Base-by-base conservation (phyloP, 2,888 invertebrate species). In the Lymantria monacha region DNA sequence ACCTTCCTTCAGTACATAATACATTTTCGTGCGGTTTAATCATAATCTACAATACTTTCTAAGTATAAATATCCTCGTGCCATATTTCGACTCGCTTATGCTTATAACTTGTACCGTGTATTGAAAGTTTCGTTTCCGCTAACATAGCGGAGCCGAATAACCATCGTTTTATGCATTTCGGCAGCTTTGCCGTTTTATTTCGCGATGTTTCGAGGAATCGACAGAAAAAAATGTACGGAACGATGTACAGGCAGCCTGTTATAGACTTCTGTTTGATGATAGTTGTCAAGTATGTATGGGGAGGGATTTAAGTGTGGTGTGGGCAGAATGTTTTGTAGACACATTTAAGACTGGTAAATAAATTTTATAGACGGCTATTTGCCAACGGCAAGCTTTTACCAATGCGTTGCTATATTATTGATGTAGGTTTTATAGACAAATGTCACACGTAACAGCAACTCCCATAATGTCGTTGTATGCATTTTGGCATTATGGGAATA, bases 141-240 rank as follows among this genome's bases (percentile, higher is more conserved):
- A 77, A 77, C 76, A 66, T 60, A 68, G 62, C 70, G 65, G 58
- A 67, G 56, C 74, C 75, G 77, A 81, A 85, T 83, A 80, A 74
- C 69, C 69, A 64, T 61, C 57, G 67, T 72, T 87, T 89, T 87
- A 87, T 87, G 87, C 74, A 83, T 87, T 87, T 88, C 87, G 88
- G 85, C 86, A 83, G 83, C 82, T 74, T 75, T 77, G 74, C 76
- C 72, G 73, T 76, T 81, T 81, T 80, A 79, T 81, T 80, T 77
- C 72, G 72, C 65, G 59, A 45, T 53, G 53, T 54, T 77, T 78
- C 78, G 63, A 40, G 58, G 85, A 85, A 85, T 63, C 56, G 65
- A 57, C 61, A 59, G 70, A 74, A 77, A 80, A 80, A 78, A 74
- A 67, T 66, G 63, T 65, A 47, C 48, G 44, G 36, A 46, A 52